Evolutionary conservation across 2,888 invertebrate genomes (phyloP), one percentile per base, ranked within the genome.

Genomic region (Tenthredo mesomela): DNA sequence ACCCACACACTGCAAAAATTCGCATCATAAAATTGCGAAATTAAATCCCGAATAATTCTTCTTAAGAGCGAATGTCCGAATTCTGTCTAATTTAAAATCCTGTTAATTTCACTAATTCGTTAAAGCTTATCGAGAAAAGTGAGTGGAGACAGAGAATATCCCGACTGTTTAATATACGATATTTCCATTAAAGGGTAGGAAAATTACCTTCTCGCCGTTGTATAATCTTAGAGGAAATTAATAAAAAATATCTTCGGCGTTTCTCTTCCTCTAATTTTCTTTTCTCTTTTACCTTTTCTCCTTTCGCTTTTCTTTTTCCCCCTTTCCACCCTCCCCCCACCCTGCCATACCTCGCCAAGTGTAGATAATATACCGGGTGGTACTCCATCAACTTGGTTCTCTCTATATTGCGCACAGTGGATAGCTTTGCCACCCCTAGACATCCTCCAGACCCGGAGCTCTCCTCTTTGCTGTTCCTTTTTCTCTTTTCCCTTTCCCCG

Each of bases 331-430:
- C n/a, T 12, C 21, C 12, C 9, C 12, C 0, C n/a, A 12, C 12
- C 21, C 10, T 3, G 10, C 6, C n/a, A n/a, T 71, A 1, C 12
- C 47, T 37, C n/a, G 58, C 37, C 58, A 80, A 80, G 80, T 80
- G 80, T 50, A 37, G 80, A 80, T 80, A 80, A 80, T 80, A 61
- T 80, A 80, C 80, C 58, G 80, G 80, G 80, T 80, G 61, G 78
- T 80, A 80, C 80, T 80, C 80, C 80, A 80, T 80, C 80, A 80
- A 40, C 12, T 7, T 25, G 54, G 77, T 47, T 73, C 67, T 67
- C 67, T 67, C 67, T 67, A 67, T 67, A 67, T 67, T 67, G 67
- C 33, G 33, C 67, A 21, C 40, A 21, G 73, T 43, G 73, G 73
- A 40, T 73, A 43, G 40, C 47, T 15, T 18, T 37, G 47, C 77